Base-by-base conservation (phyloP, 2,888 invertebrate species). In the Helobdella robusta region DNA sequence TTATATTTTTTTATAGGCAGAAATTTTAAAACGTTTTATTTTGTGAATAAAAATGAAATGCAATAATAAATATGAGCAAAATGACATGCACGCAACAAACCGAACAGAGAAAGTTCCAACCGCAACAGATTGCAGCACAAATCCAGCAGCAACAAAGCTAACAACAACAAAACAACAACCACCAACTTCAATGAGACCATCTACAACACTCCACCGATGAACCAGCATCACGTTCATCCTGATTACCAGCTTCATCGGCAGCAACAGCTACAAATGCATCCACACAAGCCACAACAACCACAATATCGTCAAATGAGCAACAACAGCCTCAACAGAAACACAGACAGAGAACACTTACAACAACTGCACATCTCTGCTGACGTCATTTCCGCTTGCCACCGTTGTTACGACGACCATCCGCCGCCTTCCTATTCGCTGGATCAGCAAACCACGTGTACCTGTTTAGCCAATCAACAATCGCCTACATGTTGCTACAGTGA, bases 181-280 rank as follows among this genome's bases (percentile, higher is more conserved):
- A 62, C 62, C 32, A 48, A 48, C 32, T 62, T 62, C 62, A 62
- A n/a, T 25, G 62, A 62, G 30, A 62, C 48, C 2, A 34, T 46
- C 25, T 62, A 62, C 50, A 46, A 62, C 62, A 46, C 62, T 62
- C 48, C 48, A 2, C 56, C 56, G 6, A 11, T 56, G 23, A 40
- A 40, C n/a, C 56, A 28, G 8, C 56, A 56, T 32, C 20, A 56
- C 28, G n/a, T n/a, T n/a, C n/a, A n/a, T n/a, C n/a, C n/a, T n/a
- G n/a, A n/a, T n/a, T n/a, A 50, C 20, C n/a, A 4, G 50, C 25
- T 18, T 4, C n/a, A 18, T 18, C n/a, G 25, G 25, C 50, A 50
- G 5, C 50, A 18, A 5, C 50, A 50, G 4, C 50, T 23, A 50
- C 50, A 18, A 50, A n/a, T 23, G 25, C 50, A 50, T 6, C n/a